Percentiles rank a stretch among this genome's conserved stretches.
Evolutionary conservation across 2,888 invertebrate genomes (phyloP).

Genomic region (Octonoba sinensis): DNA sequence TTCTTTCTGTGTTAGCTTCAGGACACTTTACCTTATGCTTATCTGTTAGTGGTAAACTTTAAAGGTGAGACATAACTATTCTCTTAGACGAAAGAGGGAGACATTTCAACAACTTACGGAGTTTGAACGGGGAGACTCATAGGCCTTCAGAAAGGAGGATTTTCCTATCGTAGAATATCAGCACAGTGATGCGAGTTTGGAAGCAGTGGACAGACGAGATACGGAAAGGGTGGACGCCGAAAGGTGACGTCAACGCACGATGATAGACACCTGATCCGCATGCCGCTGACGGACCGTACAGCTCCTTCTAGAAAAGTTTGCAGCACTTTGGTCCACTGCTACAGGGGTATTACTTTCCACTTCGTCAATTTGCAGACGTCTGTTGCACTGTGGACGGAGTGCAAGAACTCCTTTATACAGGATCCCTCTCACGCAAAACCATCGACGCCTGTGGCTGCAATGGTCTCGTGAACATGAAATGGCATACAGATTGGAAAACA

Average conservation of each 20-base stretch:
- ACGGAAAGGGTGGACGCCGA: constrained; percentile 4
- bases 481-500: constrained; percentile 4
- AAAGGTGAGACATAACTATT: too few relatives aligned
- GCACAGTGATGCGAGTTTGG: not conserved
- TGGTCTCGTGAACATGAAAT: constrained; percentile 3
- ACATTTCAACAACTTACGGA: too few relatives aligned
- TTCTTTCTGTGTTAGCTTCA: too few relatives aligned
- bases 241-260: constrained; percentile 8
- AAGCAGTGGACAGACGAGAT: not conserved
- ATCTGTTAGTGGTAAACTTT: not conserved
- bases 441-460: constrained; percentile 5
- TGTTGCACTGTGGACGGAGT: constrained; percentile 10
- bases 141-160: not conserved
- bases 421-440: not conserved
- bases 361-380: constrained; percentile 8
- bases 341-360: constrained; percentile 5
- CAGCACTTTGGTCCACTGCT: constrained; percentile 19
- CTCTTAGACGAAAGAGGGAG: too few relatives aligned
- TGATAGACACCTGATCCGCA: constrained; percentile 1
- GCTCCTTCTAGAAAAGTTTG: constrained; percentile 3
- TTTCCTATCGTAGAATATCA: not conserved
- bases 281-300: not conserved
- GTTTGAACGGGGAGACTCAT: not conserved
- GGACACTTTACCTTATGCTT: too few relatives aligned
- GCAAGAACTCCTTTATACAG: constrained; percentile 13